Conservation (phyloP, 2,888 invertebrate genomes). For the Onchidella celtica region DNA sequence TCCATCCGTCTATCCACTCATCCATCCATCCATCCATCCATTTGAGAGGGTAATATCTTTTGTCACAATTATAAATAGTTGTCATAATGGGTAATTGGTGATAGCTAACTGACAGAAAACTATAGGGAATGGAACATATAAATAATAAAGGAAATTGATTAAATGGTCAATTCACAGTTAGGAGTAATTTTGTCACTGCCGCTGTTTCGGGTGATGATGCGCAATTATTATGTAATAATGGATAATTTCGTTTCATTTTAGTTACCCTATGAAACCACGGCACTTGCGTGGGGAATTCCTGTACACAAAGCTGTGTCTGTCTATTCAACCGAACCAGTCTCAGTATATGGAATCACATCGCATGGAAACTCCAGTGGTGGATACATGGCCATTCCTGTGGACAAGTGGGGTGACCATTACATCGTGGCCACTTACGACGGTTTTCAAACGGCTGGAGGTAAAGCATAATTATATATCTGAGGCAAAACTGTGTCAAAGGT, state of each 20-base stretch:
- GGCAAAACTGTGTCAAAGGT: background rate
- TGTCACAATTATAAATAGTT: background rate
- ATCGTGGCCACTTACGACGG: slow-evolving; percentile 27
- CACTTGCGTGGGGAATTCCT: background rate
- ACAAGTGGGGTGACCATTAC: slow-evolving; percentile 38
- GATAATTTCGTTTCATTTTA: background rate
- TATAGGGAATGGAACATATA: too few species aligned
- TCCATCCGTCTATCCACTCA: too few species aligned
- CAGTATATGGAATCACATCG: slow-evolving; percentile 20
- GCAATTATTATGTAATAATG: too few species aligned
- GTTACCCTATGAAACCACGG: slow-evolving; percentile 10
- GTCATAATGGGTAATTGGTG: too few species aligned
- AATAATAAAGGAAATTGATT: too few species aligned
- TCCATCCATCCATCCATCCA: background rate
- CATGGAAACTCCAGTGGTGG: background rate
- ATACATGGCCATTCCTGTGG: slow-evolving; percentile 26
- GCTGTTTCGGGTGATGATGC: too few species aligned
- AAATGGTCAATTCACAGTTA: too few species aligned
- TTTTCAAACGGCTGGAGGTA: background rate
- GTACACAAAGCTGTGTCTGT: slow-evolving; percentile 25
- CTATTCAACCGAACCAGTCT: slow-evolving; percentile 2
- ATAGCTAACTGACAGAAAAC: too few species aligned
- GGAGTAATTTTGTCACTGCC: too few species aligned
- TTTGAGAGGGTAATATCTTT: background rate
- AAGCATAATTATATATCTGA: background rate